Evolutionary conservation across 2,113 vertebrate species (phyloP), one percentile per base, ranked within the genome.

Genomic region (Microcebus ravelobensis): DNA sequence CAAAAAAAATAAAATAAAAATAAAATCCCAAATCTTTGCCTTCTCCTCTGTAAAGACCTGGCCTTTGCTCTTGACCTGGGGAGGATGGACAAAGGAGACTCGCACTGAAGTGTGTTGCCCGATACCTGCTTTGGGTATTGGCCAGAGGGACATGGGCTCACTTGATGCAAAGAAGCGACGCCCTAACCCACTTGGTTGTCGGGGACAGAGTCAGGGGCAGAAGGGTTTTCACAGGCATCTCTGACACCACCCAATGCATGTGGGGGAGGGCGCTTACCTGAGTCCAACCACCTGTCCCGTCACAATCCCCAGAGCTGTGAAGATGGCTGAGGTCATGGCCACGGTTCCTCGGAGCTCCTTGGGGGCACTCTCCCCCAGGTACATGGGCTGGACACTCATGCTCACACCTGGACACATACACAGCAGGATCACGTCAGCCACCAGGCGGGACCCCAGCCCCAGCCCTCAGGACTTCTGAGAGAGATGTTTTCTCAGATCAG

Each of bases 371-470:
- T 99, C 99, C 39, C 99, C 99, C 97, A 99, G 99, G 90, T 99
- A 99, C 99, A 99, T 99, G 93, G 99, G 99, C 97, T 99, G 99
- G 48, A 99, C 97, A n/a, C 98, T 99, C 99, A 99, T 99, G 98
- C 99, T 99, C 82, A 99, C 98, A 85, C 99, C 99, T 99, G 97
- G 48, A 97, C 81, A 96, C 0, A 3, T 18, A 45, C 63, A 94
- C 2, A 57, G 39, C 23, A 94, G 68, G 80, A 29, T n/a, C 0
- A 1, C 23, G 4, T 84, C 65, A 83, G 76, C 31, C 5, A 7
- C 45, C 31, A 52, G 52, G 23, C 17, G 2, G 8, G 42, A 10
- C 11, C 61, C 77, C 63, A 42, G 2, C 20, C 15, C 71, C 3
- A 42, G 11, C 6, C n/a, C 12, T 83, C 57, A 34, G 61, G 20